phyloP scores from a whole-genome alignment of 2,888 invertebrate species.

The Drosophila diplacantha region DNA sequence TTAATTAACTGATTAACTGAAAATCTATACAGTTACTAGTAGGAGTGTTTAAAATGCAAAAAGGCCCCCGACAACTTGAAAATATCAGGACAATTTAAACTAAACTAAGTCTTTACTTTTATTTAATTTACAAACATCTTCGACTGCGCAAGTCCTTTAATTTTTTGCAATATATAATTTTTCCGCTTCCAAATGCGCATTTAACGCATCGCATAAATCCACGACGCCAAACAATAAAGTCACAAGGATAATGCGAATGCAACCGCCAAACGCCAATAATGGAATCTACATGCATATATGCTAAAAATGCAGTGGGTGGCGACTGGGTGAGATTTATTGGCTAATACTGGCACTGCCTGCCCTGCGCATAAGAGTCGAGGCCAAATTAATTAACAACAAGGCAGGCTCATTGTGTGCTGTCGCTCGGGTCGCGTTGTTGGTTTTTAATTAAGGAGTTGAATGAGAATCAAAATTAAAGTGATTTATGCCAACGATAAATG shows the following conservation, averaged over 20 bases:
- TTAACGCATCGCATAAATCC: conserved; percentile 3
- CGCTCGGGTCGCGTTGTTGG: conserved; percentile 49
- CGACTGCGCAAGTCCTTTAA: neutral
- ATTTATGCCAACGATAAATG: conserved; percentile 49
- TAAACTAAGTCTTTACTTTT: no score
- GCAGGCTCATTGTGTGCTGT: conserved; percentile 23
- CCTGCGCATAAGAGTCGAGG: conserved; percentile 45
- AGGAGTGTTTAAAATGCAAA: neutral
- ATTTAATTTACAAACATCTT: neutral
- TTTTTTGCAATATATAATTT: neutral
- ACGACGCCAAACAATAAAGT: conserved; percentile 31
- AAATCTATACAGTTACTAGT: neutral
- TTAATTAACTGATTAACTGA: neutral
- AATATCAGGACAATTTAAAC: no score
- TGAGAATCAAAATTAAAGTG: conserved; percentile 54
- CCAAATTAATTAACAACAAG: conserved; percentile 70
- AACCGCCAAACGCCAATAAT: conserved; percentile 5
- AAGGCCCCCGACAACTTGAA: no score
- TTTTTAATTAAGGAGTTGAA: conserved; percentile 68
- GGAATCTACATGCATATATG: neutral
- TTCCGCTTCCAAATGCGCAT: neutral
- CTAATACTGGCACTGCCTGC: conserved; percentile 49
- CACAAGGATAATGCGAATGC: conserved; percentile 36
- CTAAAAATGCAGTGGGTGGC: conserved; percentile 2
- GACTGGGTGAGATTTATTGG: conserved; percentile 56